These are phyloP conservation scores for Pelodytes ibericus DNA, from an alignment of 2,797 vertebrate genomes.

Conservation along the genomic window DNA sequence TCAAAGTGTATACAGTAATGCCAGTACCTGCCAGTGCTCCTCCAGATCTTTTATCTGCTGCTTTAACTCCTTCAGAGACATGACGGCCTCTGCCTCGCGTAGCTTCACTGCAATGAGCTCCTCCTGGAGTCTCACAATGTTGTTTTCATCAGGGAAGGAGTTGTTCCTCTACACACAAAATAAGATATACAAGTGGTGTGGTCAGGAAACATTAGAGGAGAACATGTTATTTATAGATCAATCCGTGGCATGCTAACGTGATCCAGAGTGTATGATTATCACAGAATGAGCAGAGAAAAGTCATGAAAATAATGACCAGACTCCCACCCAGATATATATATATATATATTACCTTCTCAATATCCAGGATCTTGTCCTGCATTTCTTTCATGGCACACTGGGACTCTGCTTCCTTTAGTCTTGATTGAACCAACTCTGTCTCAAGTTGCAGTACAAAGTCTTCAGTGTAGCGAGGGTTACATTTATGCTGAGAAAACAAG, in stretches of 20 bases:
- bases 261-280: too few relatives aligned
- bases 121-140: conserved; percentile 91
- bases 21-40: conserved; percentile 95
- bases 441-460: conserved; percentile 94
- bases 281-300: too few relatives aligned
- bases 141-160: conserved; percentile 93
- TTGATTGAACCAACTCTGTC: conserved; percentile 91
- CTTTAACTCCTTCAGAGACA: conserved; percentile 88
- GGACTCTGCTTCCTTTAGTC: conserved; percentile 94
- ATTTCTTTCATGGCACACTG: conserved; percentile 96
- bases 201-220: too few relatives aligned
- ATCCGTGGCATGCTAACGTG: too few relatives aligned
- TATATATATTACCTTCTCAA: conserved; percentile 83
- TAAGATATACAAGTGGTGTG: too few relatives aligned
- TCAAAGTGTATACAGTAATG: too few relatives aligned
- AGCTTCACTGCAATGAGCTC: conserved; percentile 94
- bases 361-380: conserved; percentile 97
- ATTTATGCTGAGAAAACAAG: conserved; percentile 79
- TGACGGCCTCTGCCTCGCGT: conserved; percentile 91
- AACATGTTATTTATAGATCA: too few relatives aligned
- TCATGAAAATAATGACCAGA: too few relatives aligned
- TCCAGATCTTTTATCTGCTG: conserved; percentile 93
- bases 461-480: conserved; percentile 86
- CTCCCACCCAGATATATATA: too few relatives aligned
- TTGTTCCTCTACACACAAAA: conserved; percentile 82